Evolutionary conservation across 1,140 invertebrate species (phyloP).

Genomic region (Drosophila aff.): DNA sequence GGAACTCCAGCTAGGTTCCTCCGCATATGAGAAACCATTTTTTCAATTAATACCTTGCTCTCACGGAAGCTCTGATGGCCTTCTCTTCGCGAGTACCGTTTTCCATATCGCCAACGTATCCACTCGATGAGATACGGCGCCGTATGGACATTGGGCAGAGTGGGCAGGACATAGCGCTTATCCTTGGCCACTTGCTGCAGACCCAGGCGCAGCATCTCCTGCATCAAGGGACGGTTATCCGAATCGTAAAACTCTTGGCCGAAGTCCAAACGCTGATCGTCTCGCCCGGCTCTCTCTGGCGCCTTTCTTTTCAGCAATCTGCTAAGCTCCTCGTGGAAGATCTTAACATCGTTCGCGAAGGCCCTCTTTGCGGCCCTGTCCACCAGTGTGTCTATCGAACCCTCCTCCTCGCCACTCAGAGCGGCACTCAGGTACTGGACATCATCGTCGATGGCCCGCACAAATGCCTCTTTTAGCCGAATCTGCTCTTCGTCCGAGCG

Average conservation of each 20-base stretch:
- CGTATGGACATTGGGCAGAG: conserved; percentile 60
- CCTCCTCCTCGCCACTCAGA: conserved; percentile 7
- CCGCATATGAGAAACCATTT: conserved; percentile 6
- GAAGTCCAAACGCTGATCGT: conserved; percentile 20
- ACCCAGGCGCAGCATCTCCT: conserved; percentile 44
- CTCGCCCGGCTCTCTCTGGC: rapidly evolving
- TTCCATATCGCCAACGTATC: conserved; percentile 64
- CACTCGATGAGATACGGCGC: conserved; percentile 65
- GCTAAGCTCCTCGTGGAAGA: conserved; percentile 33
- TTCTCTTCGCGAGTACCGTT: conserved; percentile 46
- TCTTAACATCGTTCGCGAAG: conserved; percentile 22
- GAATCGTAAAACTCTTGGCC: conserved; percentile 48
- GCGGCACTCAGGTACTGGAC: conserved; percentile 38
- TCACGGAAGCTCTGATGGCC: neutral
- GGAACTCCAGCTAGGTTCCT: conserved; percentile 1
- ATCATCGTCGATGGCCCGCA: conserved; percentile 55
- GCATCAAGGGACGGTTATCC: conserved; percentile 46
- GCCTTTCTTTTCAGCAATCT: neutral
- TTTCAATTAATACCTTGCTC: conserved; percentile 8
- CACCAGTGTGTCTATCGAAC: conserved; percentile 30
- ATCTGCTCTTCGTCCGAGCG: conserved; percentile 22
- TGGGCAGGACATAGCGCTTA: conserved; percentile 56
- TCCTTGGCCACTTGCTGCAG: conserved; percentile 49
- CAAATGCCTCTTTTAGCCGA: conserved; percentile 42
- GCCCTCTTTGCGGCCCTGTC: conserved; percentile 22